phyloP scores from a whole-genome alignment of 2,888 invertebrate species.

The Mythimna loreyi region DNA sequence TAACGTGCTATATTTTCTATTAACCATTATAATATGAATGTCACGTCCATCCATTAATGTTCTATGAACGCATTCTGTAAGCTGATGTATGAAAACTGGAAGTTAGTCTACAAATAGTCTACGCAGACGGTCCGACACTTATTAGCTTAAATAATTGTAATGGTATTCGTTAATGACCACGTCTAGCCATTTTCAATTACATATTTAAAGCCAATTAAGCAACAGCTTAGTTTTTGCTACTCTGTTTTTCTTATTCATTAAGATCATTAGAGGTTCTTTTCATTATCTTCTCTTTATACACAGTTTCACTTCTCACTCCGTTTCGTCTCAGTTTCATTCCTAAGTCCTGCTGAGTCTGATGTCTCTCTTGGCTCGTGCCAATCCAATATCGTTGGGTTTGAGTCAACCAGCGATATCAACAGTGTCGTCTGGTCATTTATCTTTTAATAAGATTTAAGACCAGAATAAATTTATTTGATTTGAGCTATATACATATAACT shows the following conservation, averaged over 20 bases:
- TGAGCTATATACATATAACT: neutral
- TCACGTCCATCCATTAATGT: constrained; percentile 52
- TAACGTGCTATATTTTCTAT: constrained; percentile 42
- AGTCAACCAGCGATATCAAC: no score
- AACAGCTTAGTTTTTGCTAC: neutral
- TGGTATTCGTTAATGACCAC: constrained; percentile 32
- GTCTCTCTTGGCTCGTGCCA: no score
- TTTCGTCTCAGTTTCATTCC: no score
- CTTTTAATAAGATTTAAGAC: no score
- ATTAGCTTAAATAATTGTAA: constrained; percentile 56
- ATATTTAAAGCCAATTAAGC: constrained; percentile 12
- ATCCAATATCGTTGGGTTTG: no score
- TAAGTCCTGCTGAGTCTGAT: no score
- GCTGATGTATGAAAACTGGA: constrained; percentile 30
- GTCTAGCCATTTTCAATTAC: constrained; percentile 10
- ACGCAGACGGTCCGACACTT: constrained; percentile 7
- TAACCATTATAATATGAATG: constrained; percentile 31
- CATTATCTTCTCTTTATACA: no score
- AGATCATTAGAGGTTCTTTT: neutral
- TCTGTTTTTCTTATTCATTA: neutral
- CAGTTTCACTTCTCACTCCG: no score
- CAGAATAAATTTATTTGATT: neutral
- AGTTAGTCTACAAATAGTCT: constrained; percentile 29
- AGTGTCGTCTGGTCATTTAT: no score
- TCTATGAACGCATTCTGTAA: constrained; percentile 46